These are phyloP conservation scores for Phenacoccus solenopsis DNA, from an alignment of 1,140 invertebrate genomes.

Conservation along the genomic window DNA sequence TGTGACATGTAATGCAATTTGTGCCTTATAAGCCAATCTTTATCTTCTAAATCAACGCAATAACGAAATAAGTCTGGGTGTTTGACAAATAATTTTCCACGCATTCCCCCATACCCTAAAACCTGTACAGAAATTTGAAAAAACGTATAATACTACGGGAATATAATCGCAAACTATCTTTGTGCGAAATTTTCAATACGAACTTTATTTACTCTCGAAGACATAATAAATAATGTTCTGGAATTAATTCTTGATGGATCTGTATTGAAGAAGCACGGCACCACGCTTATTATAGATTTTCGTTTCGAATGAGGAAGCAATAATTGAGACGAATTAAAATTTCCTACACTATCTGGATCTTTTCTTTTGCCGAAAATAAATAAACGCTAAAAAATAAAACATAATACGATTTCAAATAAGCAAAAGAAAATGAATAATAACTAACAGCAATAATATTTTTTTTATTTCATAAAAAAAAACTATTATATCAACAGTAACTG, in stretches of 20 bases:
- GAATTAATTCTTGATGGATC: slow-evolving; percentile 51
- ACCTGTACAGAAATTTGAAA: background rate
- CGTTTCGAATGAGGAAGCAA: slow-evolving; percentile 24
- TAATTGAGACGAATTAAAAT: slow-evolving; percentile 30
- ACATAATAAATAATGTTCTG: slow-evolving; percentile 62
- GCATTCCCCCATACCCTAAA: background rate
- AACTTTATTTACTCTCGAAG: slow-evolving; percentile 28
- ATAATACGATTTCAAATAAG: background rate
- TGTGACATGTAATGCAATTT: slow-evolving; percentile 47
- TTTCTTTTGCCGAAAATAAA: slow-evolving; percentile 14
- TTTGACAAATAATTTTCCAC: slow-evolving; percentile 29
- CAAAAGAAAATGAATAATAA: background rate
- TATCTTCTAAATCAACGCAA: slow-evolving; percentile 65
- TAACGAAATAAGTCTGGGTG: slow-evolving; percentile 66
- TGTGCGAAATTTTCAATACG: background rate
- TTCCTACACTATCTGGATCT: slow-evolving; percentile 8
- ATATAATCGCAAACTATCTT: too few relatives aligned
- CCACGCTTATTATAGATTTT: background rate
- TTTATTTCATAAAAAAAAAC: too few relatives aligned
- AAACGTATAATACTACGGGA: too few relatives aligned
- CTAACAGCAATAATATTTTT: too few relatives aligned
- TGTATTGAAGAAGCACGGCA: slow-evolving; percentile 27
- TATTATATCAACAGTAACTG: too few relatives aligned
- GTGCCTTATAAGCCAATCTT: slow-evolving; percentile 64
- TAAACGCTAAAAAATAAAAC: slow-evolving; percentile 5